These are phyloP conservation scores for Bos indicus DNA, from an alignment of 2,113 vertebrate species.

Conservation along the genomic window DNA sequence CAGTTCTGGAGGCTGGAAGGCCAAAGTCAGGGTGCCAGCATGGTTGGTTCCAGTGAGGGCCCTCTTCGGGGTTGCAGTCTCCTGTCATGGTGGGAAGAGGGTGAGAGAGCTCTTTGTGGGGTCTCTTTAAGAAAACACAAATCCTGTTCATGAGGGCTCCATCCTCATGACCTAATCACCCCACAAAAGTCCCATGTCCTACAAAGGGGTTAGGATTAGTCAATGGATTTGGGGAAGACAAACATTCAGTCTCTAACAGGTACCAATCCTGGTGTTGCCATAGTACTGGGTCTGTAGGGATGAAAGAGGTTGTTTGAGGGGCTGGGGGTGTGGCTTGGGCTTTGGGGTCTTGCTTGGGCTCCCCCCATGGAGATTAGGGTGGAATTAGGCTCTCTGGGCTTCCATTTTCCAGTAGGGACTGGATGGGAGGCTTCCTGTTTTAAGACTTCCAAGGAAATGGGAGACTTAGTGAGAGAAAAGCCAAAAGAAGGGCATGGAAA, in stretches of 20 bases:
- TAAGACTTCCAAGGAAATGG: neutral
- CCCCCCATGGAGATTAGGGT: neutral
- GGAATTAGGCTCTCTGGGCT: neutral
- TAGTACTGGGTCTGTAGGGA: conserved; percentile 86
- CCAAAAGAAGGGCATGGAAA: neutral
- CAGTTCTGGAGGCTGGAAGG: neutral
- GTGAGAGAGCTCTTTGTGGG: neutral
- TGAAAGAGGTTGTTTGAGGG: neutral
- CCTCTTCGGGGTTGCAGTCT: accelerated
- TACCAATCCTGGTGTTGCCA: conserved; percentile 88
- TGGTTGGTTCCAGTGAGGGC: neutral
- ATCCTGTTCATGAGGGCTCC: neutral
- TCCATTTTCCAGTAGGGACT: neutral
- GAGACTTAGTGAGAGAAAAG: neutral
- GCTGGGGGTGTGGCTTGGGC: neutral
- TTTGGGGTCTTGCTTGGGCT: neutral
- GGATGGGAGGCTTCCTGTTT: neutral
- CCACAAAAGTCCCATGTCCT: neutral
- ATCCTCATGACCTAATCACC: neutral
- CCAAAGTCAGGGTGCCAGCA: neutral
- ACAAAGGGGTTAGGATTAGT: neutral
- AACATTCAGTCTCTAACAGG: neutral
- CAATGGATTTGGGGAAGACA: neutral
- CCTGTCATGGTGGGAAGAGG: neutral
- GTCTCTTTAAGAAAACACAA: neutral